A percentile compares a stretch with the other conserved stretches of the same genome.
Conservation (phyloP, 2,113 vertebrate species). For the Petroica traversi region DNA sequence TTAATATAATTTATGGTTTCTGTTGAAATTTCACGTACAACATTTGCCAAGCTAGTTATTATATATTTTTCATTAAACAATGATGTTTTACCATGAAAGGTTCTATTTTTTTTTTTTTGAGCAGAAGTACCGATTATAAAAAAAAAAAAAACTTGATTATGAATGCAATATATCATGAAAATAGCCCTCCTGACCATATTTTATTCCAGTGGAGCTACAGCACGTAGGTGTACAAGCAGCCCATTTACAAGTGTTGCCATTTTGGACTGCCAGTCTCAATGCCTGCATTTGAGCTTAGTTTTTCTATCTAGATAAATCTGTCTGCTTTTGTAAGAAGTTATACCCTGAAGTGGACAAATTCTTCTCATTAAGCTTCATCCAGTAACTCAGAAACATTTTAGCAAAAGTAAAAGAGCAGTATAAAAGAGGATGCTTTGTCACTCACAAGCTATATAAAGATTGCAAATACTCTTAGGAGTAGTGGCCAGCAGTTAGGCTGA, state of each 20-base stretch:
- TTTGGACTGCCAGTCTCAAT: neutral
- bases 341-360: neutral
- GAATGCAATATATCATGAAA: conserved; percentile 48
- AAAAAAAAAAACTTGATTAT: conserved; percentile 67
- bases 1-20: conserved; percentile 78
- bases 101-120: conserved; percentile 24
- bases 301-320: neutral
- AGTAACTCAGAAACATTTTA: neutral
- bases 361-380: neutral
- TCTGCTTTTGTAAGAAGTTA: neutral
- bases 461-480: neutral
- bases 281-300: neutral
- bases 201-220: conserved; percentile 10
- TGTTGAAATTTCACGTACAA: conserved; percentile 73
- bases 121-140: neutral
- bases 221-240: neutral
- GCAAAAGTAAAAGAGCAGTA: neutral
- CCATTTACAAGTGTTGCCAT: neutral
- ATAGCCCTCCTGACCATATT: conserved; percentile 10
- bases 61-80: conserved; percentile 71
- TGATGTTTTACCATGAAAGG: conserved; percentile 37
- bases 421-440: neutral
- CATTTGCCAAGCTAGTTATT: conserved; percentile 67
- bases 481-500: neutral
- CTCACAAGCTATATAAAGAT: neutral